These are phyloP conservation scores for Phyllotis vaccarum DNA, from an alignment of 2,797 vertebrate species.

Conservation along the genomic window DNA sequence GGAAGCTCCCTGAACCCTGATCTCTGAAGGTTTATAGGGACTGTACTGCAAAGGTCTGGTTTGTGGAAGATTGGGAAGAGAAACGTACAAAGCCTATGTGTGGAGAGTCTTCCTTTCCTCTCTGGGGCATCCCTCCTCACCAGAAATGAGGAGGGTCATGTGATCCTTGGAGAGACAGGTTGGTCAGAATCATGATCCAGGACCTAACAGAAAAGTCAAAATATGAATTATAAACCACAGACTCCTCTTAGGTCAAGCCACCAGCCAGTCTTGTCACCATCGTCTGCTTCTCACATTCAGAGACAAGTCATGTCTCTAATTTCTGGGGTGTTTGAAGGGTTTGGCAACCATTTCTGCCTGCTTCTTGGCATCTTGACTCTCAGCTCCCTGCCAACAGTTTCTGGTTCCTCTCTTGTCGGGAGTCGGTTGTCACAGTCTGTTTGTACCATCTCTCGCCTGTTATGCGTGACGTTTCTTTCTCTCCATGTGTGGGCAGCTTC, in stretches of 20 bases:
- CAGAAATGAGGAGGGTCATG: not conserved
- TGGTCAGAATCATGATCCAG: not conserved
- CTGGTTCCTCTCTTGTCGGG: not conserved
- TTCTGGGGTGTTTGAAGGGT: slow-evolving; percentile 6
- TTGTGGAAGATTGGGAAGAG: not conserved
- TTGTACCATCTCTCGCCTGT: not conserved
- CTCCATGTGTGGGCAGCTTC: not conserved
- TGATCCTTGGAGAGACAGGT: not conserved
- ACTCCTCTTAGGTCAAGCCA: not conserved
- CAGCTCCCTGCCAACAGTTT: not conserved
- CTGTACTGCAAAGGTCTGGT: not conserved
- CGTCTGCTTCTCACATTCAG: not conserved
- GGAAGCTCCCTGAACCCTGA: not conserved
- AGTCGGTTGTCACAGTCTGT: not conserved
- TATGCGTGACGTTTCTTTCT: not conserved
- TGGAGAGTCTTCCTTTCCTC: not conserved
- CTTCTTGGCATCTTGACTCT: not conserved
- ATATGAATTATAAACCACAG: not conserved
- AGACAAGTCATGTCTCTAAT: not conserved
- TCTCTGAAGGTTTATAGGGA: not conserved
- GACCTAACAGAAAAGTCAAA: not conserved
- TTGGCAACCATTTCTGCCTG: not conserved
- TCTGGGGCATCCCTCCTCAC: not conserved
- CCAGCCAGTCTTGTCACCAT: not conserved
- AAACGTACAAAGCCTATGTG: not conserved